Percentiles rank a stretch among this genome's conserved stretches.
phyloP scores from a whole-genome alignment of 2,888 invertebrate species.

The Chrysolina haemoptera region DNA sequence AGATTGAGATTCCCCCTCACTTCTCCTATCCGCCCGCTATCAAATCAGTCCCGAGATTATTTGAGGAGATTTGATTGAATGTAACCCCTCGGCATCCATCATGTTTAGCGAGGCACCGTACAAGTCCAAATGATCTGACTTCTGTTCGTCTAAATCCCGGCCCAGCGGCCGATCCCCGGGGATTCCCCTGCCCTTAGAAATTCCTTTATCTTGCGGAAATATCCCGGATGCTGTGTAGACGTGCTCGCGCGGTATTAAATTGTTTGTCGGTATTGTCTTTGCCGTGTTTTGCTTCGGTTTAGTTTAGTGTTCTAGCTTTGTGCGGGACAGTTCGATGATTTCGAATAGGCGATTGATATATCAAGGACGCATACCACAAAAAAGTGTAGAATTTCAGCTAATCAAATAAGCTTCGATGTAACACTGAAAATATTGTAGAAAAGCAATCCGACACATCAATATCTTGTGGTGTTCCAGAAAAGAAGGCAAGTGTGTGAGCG shows the following conservation, averaged over 20 bases:
- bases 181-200: slow-evolving; percentile 44
- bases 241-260: slow-evolving; percentile 40
- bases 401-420: too few species aligned
- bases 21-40: slow-evolving; percentile 56
- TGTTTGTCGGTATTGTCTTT: slow-evolving; percentile 39
- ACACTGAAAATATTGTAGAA: too few species aligned
- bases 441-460: too few species aligned
- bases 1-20: slow-evolving; percentile 50
- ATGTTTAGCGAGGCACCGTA: slow-evolving; percentile 63
- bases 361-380: too few species aligned
- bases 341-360: background rate
- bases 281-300: slow-evolving; percentile 25
- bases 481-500: too few species aligned
- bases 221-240: slow-evolving; percentile 20
- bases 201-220: slow-evolving; percentile 34
- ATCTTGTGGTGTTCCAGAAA: too few species aligned
- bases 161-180: slow-evolving; percentile 54
- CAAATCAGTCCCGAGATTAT: slow-evolving; percentile 62
- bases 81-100: slow-evolving; percentile 63
- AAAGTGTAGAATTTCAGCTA: too few species aligned
- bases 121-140: slow-evolving; percentile 63
- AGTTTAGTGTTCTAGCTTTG: background rate
- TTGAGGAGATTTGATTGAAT: slow-evolving; percentile 64
- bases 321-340: background rate
- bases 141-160: slow-evolving; percentile 62